Evolutionary conservation across 2,113 vertebrate species (phyloP), one percentile per base, ranked within the genome.

Genomic region (Paramormyrops kingsleyae): DNA sequence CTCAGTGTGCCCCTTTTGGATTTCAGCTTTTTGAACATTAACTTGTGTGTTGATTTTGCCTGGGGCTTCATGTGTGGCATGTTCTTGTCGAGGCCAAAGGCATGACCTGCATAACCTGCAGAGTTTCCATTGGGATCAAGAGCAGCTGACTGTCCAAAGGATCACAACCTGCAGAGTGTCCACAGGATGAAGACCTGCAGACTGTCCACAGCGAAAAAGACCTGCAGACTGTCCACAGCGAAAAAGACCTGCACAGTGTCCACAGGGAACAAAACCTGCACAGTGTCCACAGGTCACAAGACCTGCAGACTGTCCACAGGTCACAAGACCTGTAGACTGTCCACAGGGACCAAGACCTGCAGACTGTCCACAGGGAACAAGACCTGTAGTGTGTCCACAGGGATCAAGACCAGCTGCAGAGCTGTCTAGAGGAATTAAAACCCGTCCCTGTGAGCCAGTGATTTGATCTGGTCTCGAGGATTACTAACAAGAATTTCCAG

Each of bases 11-110:
- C 12, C 53, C 53, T 92, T 52, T 91, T 46, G 47, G 83, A 88
- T 90, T 90, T 53, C n/a, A 46, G 46, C 89, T 89, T 62, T 62
- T 87, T 50, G 35, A 85, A 1, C 77, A 35, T 80, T 27, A 12
- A 1, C 17, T 27, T 52, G 91, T 89, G 7, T 90, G 91, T 90
- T 84, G 80, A 90, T 89, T 90, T 90, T 56, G 88, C 87, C n/a
- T 46, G 56, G 91, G 52, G 89, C 91, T 53, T 89, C 89, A 88
- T 70, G 90, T 93, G 93, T 91, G 92, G 90, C 85, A 88, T 80
- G 88, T 87, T 91, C 66, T 93, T 90, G 89, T 92, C 90, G 66
- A 93, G 90, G 88, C 91, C 89, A 91, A 93, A 91, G 92, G 91
- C 90, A 87, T 90, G 27, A 59, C 91, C 92, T 87, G 92, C 46